Conservation (phyloP, 2,113 vertebrate species). For the Heterochromis multidens region DNA sequence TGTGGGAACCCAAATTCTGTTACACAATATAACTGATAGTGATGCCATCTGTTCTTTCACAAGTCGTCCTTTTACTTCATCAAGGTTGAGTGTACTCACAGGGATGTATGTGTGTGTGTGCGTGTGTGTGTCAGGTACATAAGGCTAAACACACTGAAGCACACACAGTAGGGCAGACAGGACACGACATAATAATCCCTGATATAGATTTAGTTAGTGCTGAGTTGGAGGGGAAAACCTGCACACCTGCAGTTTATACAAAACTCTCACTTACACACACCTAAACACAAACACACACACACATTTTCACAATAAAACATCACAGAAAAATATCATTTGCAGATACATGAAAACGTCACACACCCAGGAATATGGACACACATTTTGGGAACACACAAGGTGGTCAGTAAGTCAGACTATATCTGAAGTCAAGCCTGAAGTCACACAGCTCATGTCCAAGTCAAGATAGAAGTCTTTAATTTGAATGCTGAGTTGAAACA, state of each 20-base stretch:
- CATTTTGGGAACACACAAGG: background rate
- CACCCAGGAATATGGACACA: background rate
- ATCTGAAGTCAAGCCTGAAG: background rate
- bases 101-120: constrained; percentile 6
- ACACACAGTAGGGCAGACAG: constrained; percentile 50
- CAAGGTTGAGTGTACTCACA: constrained; percentile 56
- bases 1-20: constrained; percentile 47
- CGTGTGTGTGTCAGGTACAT: constrained; percentile 41
- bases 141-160: constrained; percentile 39
- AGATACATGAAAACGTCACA: constrained; percentile 4
- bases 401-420: background rate
- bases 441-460: rapidly evolving
- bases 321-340: background rate
- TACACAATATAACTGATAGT: constrained; percentile 50
- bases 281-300: background rate
- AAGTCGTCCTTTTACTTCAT: constrained; percentile 60
- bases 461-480: background rate
- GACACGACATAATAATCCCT: constrained; percentile 54
- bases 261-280: constrained; percentile 5
- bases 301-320: background rate
- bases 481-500: background rate
- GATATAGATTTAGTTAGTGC: constrained; percentile 48
- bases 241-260: constrained; percentile 39
- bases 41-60: constrained; percentile 57
- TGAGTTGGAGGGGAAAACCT: constrained; percentile 45